Evolutionary conservation across 2,113 vertebrate species (phyloP).

Genomic region (Oxyruncus cristatus): DNA sequence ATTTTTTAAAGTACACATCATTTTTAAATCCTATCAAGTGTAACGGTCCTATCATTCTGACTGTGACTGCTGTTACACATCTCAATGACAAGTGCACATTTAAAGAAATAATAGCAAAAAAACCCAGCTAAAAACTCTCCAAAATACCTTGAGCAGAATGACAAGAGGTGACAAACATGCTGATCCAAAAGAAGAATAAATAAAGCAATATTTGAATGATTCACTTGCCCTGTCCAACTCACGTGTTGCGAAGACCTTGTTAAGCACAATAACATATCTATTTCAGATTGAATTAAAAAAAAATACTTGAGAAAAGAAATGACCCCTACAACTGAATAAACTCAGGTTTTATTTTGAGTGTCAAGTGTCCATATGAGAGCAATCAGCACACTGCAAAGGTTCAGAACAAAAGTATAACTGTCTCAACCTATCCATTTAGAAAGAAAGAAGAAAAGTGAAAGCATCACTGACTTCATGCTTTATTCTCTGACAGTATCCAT

Average conservation of each 20-base stretch:
- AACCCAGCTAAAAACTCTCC: neutral
- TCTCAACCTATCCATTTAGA: constrained; percentile 79
- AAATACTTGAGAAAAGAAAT: neutral
- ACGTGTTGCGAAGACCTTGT: neutral
- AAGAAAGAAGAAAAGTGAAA: constrained; percentile 75
- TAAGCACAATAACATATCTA: neutral
- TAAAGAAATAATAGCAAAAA: constrained; percentile 36
- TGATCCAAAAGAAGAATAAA: neutral
- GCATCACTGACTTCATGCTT: constrained; percentile 76
- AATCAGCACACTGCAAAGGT: constrained; percentile 64
- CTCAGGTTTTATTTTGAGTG: constrained; percentile 46
- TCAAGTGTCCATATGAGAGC: constrained; percentile 47
- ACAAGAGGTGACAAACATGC: neutral
- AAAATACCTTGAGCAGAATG: neutral
- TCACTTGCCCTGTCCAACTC: neutral
- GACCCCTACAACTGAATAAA: constrained; percentile 49
- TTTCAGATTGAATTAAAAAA: neutral
- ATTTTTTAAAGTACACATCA: constrained; percentile 47
- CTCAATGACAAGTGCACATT: constrained; percentile 28
- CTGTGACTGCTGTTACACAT: constrained; percentile 24
- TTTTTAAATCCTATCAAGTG: constrained; percentile 64
- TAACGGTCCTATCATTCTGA: constrained; percentile 26
- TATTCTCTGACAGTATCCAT: constrained; percentile 83
- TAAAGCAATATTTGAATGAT: constrained; percentile 3
- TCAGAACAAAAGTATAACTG: constrained; percentile 71